Evolutionary conservation across 2,113 vertebrate species (phyloP).

Genomic region (Ornithorhynchus anatinus): DNA sequence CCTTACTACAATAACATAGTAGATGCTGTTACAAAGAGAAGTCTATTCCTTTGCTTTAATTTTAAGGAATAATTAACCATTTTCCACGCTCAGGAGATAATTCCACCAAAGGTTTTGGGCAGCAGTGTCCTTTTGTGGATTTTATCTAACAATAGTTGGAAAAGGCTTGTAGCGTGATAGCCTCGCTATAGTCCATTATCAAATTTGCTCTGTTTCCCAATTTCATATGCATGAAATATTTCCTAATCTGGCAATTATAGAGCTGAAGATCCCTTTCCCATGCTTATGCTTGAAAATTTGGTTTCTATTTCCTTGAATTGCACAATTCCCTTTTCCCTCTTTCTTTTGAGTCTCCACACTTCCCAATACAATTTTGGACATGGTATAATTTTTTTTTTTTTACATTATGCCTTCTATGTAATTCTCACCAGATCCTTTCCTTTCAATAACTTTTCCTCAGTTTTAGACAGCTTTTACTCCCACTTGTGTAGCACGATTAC

Average conservation of each 20-base stretch:
- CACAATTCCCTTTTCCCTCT: neutral
- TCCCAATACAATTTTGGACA: slow-evolving; percentile 14
- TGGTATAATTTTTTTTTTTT: neutral
- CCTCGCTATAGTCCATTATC: no score
- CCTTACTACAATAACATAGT: no score
- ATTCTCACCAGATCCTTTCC: slow-evolving; percentile 9
- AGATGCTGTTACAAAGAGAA: neutral
- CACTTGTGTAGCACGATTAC: neutral
- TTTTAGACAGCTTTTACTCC: slow-evolving; percentile 24
- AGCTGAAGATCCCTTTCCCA: neutral
- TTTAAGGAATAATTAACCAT: neutral
- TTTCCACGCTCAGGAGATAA: neutral
- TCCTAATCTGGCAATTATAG: no score
- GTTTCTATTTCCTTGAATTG: slow-evolving; percentile 11
- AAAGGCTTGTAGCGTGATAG: no score
- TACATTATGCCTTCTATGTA: slow-evolving; percentile 1
- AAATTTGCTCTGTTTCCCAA: no score
- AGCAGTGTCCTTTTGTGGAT: neutral
- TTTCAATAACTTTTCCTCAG: slow-evolving; percentile 1
- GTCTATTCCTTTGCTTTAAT: neutral
- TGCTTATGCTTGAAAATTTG: neutral
- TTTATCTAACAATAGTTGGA: no score
- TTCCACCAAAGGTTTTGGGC: neutral
- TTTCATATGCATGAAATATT: no score
- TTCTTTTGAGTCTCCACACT: neutral